A percentile compares a stretch with the other conserved stretches of the same genome.
Evolutionary conservation across 2,888 invertebrate genomes (phyloP).

Genomic region (Nephrocerus scutellatus): DNA sequence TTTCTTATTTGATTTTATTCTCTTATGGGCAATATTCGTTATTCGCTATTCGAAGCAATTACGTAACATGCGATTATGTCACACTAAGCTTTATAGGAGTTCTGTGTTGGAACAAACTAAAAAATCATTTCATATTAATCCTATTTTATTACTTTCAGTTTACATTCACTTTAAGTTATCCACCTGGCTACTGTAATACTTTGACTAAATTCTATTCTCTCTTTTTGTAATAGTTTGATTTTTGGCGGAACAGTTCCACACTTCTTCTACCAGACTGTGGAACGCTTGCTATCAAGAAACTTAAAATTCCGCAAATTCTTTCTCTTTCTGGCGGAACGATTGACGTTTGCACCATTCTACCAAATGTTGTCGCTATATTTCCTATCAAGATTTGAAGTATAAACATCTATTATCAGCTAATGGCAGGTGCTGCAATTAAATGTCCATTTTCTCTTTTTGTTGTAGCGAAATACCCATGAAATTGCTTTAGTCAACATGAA

Average conservation of each 20-base stretch:
- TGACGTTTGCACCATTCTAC: constrained; percentile 64
- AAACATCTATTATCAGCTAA: constrained; percentile 10
- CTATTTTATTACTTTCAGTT: no score
- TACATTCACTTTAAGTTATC: no score
- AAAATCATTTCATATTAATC: no score
- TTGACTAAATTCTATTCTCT: constrained; percentile 2
- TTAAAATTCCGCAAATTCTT: constrained; percentile 52
- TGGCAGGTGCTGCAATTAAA: neutral
- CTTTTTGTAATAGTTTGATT: constrained; percentile 52
- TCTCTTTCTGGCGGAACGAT: constrained; percentile 63
- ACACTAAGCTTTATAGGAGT: no score
- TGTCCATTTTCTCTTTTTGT: constrained; percentile 6
- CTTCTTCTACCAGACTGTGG: constrained; percentile 63
- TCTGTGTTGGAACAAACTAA: no score
- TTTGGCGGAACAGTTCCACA: constrained; percentile 76
- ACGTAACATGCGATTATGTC: no score
- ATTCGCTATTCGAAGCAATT: no score
- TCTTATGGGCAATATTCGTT: no score
- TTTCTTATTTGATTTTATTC: no score
- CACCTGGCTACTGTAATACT: no score
- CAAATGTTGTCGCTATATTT: constrained; percentile 68
- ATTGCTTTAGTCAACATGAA: constrained; percentile 58
- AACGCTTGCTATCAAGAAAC: constrained; percentile 55
- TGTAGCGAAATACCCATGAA: constrained; percentile 60
- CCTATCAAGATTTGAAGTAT: constrained; percentile 63